Percentiles rank a stretch among this genome's conserved stretches.
phyloP scores from a whole-genome alignment of 2,797 vertebrate species.

The Orientallactaga sibirica region DNA sequence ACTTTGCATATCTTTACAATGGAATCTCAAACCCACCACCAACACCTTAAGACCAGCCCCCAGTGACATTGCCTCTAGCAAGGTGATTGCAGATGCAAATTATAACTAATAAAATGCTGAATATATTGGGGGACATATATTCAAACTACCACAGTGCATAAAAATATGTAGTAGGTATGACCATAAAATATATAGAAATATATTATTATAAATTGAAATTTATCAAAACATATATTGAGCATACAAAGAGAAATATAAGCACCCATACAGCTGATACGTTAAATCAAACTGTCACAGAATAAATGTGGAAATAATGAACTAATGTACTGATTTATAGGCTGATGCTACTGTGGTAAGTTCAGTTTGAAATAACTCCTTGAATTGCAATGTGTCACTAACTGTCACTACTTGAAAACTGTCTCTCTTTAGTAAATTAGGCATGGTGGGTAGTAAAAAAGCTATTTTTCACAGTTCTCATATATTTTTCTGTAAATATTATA shows the following conservation, averaged over 20 bases:
- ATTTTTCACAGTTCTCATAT: not conserved
- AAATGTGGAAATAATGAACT: not conserved
- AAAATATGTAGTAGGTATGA: not conserved
- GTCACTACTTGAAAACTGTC: not conserved
- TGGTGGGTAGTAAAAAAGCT: not conserved
- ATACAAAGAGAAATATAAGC: not conserved
- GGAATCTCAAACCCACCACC: no score
- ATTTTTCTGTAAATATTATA: not conserved
- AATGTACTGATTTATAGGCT: not conserved
- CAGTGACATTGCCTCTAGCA: no score
- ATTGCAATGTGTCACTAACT: accelerated
- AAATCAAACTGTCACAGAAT: not conserved
- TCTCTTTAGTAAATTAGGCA: not conserved
- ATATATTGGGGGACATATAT: no score
- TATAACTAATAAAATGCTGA: no score
- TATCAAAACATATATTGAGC: not conserved
- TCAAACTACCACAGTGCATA: not conserved
- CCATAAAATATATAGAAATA: not conserved
- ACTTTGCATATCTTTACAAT: no score
- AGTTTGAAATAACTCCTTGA: not conserved
- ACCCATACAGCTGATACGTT: not conserved
- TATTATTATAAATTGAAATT: not conserved
- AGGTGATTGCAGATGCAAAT: no score
- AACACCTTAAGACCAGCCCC: no score
- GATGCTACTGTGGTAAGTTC: not conserved